Percentiles rank a stretch among this genome's conserved stretches.
These are phyloP conservation scores for Drosophila recens DNA, from an alignment of 2,888 invertebrate genomes.

Conservation along the genomic window DNA sequence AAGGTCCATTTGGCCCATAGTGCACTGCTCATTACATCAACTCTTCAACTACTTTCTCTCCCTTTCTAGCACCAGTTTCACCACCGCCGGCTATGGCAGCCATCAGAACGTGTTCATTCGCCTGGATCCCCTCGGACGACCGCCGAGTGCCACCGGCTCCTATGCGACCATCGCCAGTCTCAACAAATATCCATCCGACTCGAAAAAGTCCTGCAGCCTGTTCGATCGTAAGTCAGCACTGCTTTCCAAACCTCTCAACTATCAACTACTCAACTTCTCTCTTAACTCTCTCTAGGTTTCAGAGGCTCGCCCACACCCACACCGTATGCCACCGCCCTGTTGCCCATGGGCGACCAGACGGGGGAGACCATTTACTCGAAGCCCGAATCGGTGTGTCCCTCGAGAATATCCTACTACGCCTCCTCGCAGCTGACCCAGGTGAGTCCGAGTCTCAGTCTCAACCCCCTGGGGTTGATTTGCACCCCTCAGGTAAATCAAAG, in stretches of 20 bases:
- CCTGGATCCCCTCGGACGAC: constrained; percentile 90
- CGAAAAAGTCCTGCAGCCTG: constrained; percentile 84
- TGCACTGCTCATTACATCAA: constrained; percentile 12
- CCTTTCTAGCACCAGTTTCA: constrained; percentile 89
- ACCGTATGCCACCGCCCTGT: constrained; percentile 90
- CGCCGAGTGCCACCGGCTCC: constrained; percentile 91
- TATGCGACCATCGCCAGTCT: constrained; percentile 93
- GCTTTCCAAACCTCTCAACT: background rate
- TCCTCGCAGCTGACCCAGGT: constrained; percentile 89
- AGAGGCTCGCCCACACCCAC: constrained; percentile 87
- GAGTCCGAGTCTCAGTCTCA: constrained; percentile 65
- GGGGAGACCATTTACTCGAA: constrained; percentile 86
- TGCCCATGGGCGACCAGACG: constrained; percentile 85
- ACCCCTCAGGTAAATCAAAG: constrained; percentile 68
- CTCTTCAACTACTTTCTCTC: background rate
- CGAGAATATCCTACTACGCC: constrained; percentile 91
- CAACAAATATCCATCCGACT: constrained; percentile 89
- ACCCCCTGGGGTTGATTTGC: constrained; percentile 49
- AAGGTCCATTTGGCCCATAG: no score
- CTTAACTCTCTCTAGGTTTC: constrained; percentile 78
- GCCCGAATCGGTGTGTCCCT: constrained; percentile 86
- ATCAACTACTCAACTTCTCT: background rate
- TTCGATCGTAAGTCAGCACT: constrained; percentile 81
- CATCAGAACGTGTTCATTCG: constrained; percentile 92
- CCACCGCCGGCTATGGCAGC: constrained; percentile 91